These are phyloP conservation scores for Agelaius phoeniceus DNA, from an alignment of 2,113 vertebrate genomes.

Conservation along the genomic window DNA sequence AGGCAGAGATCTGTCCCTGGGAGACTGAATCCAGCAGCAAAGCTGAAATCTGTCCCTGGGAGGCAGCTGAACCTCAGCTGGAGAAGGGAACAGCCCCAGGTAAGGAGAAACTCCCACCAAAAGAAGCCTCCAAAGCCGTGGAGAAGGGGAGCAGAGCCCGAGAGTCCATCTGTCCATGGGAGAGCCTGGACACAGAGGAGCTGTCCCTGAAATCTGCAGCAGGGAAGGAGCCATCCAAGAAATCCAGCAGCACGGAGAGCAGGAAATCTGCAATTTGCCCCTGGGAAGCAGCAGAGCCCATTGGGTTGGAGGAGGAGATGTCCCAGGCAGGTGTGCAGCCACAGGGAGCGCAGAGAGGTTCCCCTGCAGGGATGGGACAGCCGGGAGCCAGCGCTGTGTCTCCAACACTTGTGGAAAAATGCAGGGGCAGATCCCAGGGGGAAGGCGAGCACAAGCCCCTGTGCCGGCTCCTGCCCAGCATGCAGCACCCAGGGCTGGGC, in stretches of 20 bases:
- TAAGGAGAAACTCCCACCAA: rapidly evolving
- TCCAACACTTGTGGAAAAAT: not conserved
- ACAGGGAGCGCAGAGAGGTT: not conserved
- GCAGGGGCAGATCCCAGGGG: not conserved
- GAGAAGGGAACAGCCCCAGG: not conserved
- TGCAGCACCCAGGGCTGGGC: not conserved
- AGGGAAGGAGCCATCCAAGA: not conserved
- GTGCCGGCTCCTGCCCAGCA: not conserved
- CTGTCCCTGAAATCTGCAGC: not conserved
- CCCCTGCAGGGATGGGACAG: not conserved
- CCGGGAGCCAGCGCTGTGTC: rapidly evolving
- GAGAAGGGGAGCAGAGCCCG: not conserved
- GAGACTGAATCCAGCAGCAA: not conserved
- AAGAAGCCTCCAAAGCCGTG: rapidly evolving
- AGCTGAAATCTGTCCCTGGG: constrained; percentile 41
- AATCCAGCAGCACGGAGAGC: not conserved
- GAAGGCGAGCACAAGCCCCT: constrained; percentile 17
- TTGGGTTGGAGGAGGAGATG: not conserved
- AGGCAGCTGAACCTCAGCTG: not conserved
- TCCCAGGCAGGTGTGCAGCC: constrained; percentile 38
- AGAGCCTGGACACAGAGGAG: not conserved
- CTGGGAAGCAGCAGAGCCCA: constrained; percentile 62
- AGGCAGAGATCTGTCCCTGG: constrained; percentile 55
- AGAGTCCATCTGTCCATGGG: not conserved
- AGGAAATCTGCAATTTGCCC: constrained; percentile 36